These are phyloP conservation scores for Drosophila ochracea DNA, from an alignment of 2,888 invertebrate genomes.

Conservation along the genomic window DNA sequence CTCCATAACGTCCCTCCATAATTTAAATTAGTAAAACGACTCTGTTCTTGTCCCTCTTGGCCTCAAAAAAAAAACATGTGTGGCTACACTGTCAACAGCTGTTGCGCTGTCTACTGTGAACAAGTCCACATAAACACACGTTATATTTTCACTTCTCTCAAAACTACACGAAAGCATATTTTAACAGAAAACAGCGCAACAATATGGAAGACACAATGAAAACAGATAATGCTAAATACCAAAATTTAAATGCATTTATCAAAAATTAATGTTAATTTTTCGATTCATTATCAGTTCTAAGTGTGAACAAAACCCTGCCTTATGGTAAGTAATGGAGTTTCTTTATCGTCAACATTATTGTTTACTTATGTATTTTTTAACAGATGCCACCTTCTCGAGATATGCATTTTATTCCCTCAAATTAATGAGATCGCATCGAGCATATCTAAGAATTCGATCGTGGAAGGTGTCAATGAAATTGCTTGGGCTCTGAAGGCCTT, in stretches of 20 bases:
- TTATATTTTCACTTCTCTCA: background rate
- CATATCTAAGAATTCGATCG: conserved; percentile 82
- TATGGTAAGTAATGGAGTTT: conserved; percentile 68
- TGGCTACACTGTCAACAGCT: conserved; percentile 62
- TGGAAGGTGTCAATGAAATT: conserved; percentile 86
- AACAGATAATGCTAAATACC: background rate
- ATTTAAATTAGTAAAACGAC: conserved; percentile 1
- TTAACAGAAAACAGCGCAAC: background rate
- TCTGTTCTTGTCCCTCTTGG: conserved; percentile 11
- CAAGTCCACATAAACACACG: no score
- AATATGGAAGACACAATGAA: background rate
- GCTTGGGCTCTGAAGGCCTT: conserved; percentile 93
- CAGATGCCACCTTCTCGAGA: conserved; percentile 79
- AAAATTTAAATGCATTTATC: background rate
- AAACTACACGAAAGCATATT: background rate
- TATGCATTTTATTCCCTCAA: conserved; percentile 87
- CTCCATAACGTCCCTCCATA: background rate
- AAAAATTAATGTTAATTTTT: background rate
- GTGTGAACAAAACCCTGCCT: conserved; percentile 74
- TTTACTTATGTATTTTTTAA: background rate
- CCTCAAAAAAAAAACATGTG: conserved; percentile 6
- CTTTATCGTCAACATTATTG: background rate
- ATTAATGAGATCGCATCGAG: conserved; percentile 86
- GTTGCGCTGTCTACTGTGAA: conserved; percentile 27
- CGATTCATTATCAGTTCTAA: background rate